A percentile compares a stretch with the other conserved stretches of the same genome.
These are phyloP conservation scores for Halcyon leucocephala DNA, from an alignment of 2,797 vertebrate genomes.

Conservation along the genomic window DNA sequence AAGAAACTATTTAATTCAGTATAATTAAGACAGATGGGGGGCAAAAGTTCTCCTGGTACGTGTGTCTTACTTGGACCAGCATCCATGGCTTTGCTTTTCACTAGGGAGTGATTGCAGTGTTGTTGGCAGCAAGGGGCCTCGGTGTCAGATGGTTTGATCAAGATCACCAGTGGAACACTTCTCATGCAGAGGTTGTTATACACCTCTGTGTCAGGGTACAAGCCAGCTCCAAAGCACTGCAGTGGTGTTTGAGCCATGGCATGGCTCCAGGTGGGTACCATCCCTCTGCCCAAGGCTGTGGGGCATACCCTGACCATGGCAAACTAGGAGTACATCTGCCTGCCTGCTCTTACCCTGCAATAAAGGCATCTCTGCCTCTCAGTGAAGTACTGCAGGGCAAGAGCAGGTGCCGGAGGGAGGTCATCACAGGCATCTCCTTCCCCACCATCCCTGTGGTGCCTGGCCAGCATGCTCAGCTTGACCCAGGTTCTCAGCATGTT, in stretches of 20 bases:
- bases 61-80: neutral
- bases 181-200: neutral
- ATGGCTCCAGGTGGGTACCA: neutral
- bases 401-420: neutral
- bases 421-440: neutral
- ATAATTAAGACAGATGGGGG: neutral
- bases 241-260: neutral
- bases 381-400: accelerated
- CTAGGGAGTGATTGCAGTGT: neutral
- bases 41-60: neutral
- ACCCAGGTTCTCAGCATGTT: accelerated
- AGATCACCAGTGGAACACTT: neutral
- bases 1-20: neutral
- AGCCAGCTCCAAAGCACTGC: neutral
- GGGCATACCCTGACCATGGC: accelerated
- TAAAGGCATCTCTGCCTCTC: neutral
- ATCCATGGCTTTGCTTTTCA: accelerated
- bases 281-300: neutral
- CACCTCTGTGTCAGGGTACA: neutral
- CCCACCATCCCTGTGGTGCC: accelerated
- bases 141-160: neutral
- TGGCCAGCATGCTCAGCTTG: neutral
- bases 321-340: neutral
- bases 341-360: neutral
- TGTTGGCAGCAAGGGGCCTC: neutral